Base-by-base conservation (phyloP, 2,797 vertebrate genomes). In the Neosilurus mollespiculum region DNA sequence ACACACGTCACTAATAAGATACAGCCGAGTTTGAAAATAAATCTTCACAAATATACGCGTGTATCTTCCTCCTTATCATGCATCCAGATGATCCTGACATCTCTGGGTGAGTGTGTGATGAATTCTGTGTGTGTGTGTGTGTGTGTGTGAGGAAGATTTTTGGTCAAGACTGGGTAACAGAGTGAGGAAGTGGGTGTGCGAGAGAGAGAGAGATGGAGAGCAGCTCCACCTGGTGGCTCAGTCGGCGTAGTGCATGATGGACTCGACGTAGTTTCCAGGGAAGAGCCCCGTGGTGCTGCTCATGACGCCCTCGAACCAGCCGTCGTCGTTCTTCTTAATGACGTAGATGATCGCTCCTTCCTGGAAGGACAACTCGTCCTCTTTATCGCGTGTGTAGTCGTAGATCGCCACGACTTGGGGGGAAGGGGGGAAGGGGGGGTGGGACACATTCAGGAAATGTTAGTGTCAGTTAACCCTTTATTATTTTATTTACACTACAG, bases 271-370 rank as follows among this genome's bases (percentile, higher is more conserved):
- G 93, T 99, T 99, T 78, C 98, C 98, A 0, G 98, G 98, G 87
- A 99, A 99, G 81, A 99, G 97, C 92, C 98, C 98, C 0, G 98
- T 99, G 94, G 98, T 98, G 70, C 96, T 96, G 69, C 96, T 96
- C 97, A 99, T 99, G 83, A 98, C 96, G 0, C 98, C 98, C 90
- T 99, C 98, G 79, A 92, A 99, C 98, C 98, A 99, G 88, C 98
- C 98, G 14, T 99, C 98, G 7, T 99, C 98, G 66, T 99, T 99
- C 94, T 99, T 99, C 96, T 99, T 99, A 93, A 99, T 98, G 88
- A 99, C 97, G 9, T 99, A 99, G 92, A 99, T 99, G 91, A 99
- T 99, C 92, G 98, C 96, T 82, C 98, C 98, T 94, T 99, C 98
- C 93, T 98, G 96, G 94, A 99, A 99, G 0, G 98, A 99, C 26